A percentile compares a stretch with the other conserved stretches of the same genome.
Evolutionary conservation across 2,797 vertebrate species (phyloP).

Genomic region (Chrysocyon brachyurus): DNA sequence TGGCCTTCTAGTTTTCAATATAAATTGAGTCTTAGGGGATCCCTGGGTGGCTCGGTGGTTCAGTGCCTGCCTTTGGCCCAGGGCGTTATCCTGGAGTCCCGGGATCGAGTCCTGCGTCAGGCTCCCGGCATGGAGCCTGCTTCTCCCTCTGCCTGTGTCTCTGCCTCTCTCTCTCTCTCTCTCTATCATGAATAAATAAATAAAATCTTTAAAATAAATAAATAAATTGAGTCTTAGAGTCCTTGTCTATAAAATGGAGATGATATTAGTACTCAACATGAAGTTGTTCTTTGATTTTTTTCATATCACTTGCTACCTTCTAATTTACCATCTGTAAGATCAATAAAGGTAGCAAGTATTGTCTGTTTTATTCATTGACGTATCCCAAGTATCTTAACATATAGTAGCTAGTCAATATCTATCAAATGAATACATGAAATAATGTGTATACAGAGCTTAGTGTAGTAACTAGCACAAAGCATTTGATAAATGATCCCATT

Average conservation of each 20-base stretch:
- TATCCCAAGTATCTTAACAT: not conserved
- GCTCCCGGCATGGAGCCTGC: too few relatives aligned
- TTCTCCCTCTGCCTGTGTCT: too few relatives aligned
- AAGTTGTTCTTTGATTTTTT: not conserved
- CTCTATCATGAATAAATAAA: too few relatives aligned
- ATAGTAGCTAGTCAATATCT: not conserved
- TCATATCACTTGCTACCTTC: not conserved
- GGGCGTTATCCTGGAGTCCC: too few relatives aligned
- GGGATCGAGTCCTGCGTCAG: too few relatives aligned
- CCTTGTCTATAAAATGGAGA: not conserved
- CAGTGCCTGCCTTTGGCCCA: too few relatives aligned
- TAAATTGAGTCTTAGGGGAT: not conserved
- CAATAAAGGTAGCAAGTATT: not conserved
- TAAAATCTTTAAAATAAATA: too few relatives aligned
- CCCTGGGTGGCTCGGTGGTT: too few relatives aligned
- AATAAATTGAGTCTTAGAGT: not conserved
- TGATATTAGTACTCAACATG: not conserved
- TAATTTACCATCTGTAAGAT: not conserved
- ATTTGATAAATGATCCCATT: not conserved
- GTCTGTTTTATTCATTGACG: not conserved
- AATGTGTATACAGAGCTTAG: not conserved
- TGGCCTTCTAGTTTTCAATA: not conserved
- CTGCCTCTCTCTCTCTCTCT: too few relatives aligned
- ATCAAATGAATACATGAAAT: slow-evolving; percentile 22
- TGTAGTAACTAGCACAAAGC: not conserved